Percentiles rank a stretch among this genome's conserved stretches.
These are phyloP conservation scores for Perognathus longimembris DNA, from an alignment of 2,113 vertebrate genomes.

Conservation along the genomic window DNA sequence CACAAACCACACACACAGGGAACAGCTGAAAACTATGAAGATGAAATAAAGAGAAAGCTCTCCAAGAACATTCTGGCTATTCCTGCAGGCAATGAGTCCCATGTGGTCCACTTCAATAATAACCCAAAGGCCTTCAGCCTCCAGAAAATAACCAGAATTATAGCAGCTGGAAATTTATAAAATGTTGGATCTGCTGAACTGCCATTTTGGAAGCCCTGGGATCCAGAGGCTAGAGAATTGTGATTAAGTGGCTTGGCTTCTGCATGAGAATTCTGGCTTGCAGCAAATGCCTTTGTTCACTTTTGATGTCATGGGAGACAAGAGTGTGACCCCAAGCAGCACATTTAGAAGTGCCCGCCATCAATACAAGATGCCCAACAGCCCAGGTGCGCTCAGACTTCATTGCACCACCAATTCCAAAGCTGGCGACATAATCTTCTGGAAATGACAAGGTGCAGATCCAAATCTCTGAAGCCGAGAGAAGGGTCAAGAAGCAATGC, in stretches of 20 bases:
- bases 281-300: neutral
- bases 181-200: neutral
- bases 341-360: neutral
- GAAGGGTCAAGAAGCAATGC: neutral
- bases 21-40: neutral
- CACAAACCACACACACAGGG: neutral
- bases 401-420: neutral
- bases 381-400: neutral
- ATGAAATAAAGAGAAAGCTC: neutral
- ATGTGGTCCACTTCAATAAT: neutral
- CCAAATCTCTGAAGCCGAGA: conserved; percentile 21
- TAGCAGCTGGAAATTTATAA: neutral
- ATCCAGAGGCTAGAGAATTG: neutral
- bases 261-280: neutral
- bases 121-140: neutral
- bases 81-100: neutral
- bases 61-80: conserved; percentile 10
- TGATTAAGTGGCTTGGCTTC: neutral
- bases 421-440: conserved; percentile 35
- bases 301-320: neutral
- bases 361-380: rapidly evolving
- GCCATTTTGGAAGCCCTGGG: neutral
- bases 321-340: neutral
- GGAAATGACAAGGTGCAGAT: conserved; percentile 63
- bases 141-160: conserved; percentile 2